Base-by-base conservation (phyloP, 1,140 invertebrate genomes). In the Zaprionus lachaisei region DNA sequence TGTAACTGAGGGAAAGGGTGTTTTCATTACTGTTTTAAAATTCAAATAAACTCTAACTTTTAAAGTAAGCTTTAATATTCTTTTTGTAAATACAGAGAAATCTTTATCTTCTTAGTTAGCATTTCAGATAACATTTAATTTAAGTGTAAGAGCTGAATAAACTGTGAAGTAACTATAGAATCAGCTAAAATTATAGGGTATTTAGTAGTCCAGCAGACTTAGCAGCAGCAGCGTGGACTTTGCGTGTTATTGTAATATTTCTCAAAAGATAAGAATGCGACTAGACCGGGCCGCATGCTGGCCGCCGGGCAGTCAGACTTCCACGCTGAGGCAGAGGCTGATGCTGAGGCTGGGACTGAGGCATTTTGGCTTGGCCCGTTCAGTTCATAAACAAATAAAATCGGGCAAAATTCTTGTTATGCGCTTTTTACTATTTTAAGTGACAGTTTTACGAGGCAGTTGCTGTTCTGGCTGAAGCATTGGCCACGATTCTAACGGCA, bases 201-300 rank as follows among this genome's bases (percentile, higher is more conserved):
- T 55, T 0, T 65, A 34, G 28, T 44, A 9, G 22, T 47, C 24
- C 26, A 47, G 68, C 47, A 51, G 4, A 24, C 7, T 24, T 76
- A 44, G 58, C 38, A 72, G 64, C 69, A 68, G 64, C 63, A 67
- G 47, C 31, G 64, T 80, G 72, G 80, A 80, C 90, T 84, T 91
- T 92, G 91, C 91, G 91, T 92, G 91, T 82, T 92, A 91, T 82
- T 91, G 84, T 92, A 92, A 92, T 92, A 92, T 92, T 92, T 83
- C 72, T 92, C 87, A 92, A 91, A 91, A 92, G 90, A 92, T 92
- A 92, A 92, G 91, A 92, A 92, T 92, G 90, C 79, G 85, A 91
- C 85, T 79, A 83, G 80, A 83, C 90, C 81, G 51, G 81, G 76
- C 63, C 61, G 57, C 49, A 47, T 63, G 70, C 61, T 54, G 38